These are phyloP conservation scores for Allophyes oxyacanthae DNA, from an alignment of 2,888 invertebrate species.

Conservation along the genomic window DNA sequence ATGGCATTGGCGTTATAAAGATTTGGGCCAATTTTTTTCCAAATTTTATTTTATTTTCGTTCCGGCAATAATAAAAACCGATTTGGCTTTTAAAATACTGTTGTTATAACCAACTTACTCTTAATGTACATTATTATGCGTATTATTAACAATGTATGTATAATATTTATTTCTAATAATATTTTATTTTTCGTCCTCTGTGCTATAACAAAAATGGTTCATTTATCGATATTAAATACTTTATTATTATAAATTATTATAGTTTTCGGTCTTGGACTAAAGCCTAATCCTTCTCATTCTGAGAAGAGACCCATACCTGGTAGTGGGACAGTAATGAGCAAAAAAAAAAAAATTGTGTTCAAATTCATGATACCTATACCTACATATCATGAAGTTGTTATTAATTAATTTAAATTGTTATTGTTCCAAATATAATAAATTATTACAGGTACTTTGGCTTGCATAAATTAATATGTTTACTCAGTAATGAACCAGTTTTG, in stretches of 20 bases:
- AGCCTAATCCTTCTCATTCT: no score
- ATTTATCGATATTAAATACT: not conserved
- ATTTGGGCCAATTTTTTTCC: constrained; percentile 23
- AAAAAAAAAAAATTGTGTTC: no score
- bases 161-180: not conserved
- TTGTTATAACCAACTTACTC: constrained; percentile 8
- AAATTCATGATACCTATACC: no score
- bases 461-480: no score
- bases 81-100: constrained; percentile 26
- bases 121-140: constrained; percentile 28
- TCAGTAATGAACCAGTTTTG: not conserved
- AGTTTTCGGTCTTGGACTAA: no score
- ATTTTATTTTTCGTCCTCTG: not conserved
- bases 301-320: no score
- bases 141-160: not conserved
- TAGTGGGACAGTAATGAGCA: no score
- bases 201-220: constrained; percentile 8
- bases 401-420: no score
- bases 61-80: constrained; percentile 18
- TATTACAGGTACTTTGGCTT: no score
- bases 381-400: no score
- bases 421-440: no score
- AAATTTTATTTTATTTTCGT: constrained; percentile 33
- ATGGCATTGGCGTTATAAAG: constrained; percentile 31
- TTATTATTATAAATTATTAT: no score